Conservation (phyloP, 2,888 invertebrate genomes). For the Catocala nupta region DNA sequence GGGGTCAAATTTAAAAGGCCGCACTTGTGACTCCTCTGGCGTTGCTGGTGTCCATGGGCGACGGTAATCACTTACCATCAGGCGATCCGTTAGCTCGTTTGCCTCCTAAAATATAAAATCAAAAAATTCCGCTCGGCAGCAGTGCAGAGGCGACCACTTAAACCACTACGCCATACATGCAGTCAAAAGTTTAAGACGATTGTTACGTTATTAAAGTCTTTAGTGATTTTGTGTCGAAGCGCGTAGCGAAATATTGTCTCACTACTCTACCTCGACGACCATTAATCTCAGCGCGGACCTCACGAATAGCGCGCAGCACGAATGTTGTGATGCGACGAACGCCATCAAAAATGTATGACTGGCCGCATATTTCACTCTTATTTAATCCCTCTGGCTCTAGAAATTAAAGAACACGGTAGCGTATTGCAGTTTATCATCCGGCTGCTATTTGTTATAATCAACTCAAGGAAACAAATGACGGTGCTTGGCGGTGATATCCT, state of each 20-base stretch:
- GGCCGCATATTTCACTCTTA: slow-evolving; percentile 25
- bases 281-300: slow-evolving; percentile 40
- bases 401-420: slow-evolving; percentile 37
- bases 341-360: slow-evolving; percentile 27
- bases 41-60: too few species aligned
- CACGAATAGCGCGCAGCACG: slow-evolving; percentile 36
- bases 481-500: slow-evolving; percentile 19
- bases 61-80: too few species aligned
- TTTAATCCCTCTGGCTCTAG: slow-evolving; percentile 18
- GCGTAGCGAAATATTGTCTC: slow-evolving; percentile 31
- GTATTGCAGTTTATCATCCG: slow-evolving; percentile 32
- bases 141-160: too few species aligned
- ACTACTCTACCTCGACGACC: slow-evolving; percentile 17
- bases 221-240: slow-evolving; percentile 20
- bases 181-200: neutral
- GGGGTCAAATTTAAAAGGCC: too few species aligned
- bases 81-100: too few species aligned
- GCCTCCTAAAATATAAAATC: too few species aligned
- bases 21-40: too few species aligned
- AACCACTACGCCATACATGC: too few species aligned
- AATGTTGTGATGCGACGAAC: slow-evolving; percentile 27
- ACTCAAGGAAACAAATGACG: slow-evolving; percentile 31
- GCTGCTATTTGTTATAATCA: slow-evolving; percentile 43
- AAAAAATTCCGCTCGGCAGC: too few species aligned
- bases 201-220: slow-evolving; percentile 20